Evolutionary conservation across 2,888 invertebrate species (phyloP), one percentile per base, ranked within the genome.

Genomic region (Nomada goodeniana): DNA sequence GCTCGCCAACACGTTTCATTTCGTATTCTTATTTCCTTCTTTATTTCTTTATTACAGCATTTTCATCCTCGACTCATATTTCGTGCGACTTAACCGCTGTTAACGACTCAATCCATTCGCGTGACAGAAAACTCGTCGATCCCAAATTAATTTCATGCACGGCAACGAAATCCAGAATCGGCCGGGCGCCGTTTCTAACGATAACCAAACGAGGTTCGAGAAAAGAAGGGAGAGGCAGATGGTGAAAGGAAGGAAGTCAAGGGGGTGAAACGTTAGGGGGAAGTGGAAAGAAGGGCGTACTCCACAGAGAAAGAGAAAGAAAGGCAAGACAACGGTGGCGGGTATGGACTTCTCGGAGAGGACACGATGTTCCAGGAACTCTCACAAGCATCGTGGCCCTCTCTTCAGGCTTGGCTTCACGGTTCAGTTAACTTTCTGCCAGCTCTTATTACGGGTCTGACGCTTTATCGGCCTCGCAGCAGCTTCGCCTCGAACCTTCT

Each of bases 401-500:
- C 88, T 85, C 82, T 76, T 84, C 84, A 79, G 84, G 70, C 82
- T 83, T 84, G 83, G 80, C 88, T 91, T 91, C 89, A 90, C 83
- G 90, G 88, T 91, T 91, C 91, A 90, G 89, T 90, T 91, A 90
- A 91, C 90, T 91, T 90, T 90, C 90, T 87, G 90, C 90, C 89
- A 87, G 82, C 88, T 90, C 89, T 89, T 90, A 89, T 90, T 90
- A 90, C 87, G 83, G 82, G 82, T 80, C 81, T 84, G 85, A 86
- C 90, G 89, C 86, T 89, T 89, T 86, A 86, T 87, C 80, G 87
- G 83, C 81, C 84, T 83, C 80, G 82, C 64, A 65, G 79, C 78
- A 65, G 74, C 80, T 80, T 81, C 81, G 79, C 80, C 76, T 82
- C 76, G 78, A 80, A 72, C 76, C 83, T 82, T 55, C 71, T 57